Evolutionary conservation across 2,888 invertebrate species (phyloP).

Genomic region (Lissonota sp.): DNA sequence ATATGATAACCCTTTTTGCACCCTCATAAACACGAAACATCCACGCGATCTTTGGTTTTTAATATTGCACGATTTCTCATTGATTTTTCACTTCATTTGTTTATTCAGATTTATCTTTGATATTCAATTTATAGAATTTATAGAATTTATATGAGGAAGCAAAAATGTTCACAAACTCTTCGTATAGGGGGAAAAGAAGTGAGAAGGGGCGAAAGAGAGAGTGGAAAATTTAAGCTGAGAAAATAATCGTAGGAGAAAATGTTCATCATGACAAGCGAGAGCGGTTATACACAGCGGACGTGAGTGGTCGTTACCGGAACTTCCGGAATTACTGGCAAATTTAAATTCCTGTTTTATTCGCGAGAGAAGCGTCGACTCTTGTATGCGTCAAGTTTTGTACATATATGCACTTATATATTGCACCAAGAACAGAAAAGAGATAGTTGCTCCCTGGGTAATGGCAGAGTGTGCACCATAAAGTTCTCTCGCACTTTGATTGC

Average conservation of each 20-base stretch:
- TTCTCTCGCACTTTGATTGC: slow-evolving; percentile 13
- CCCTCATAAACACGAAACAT: neutral
- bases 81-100: too few relatives aligned
- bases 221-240: neutral
- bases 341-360: slow-evolving; percentile 56
- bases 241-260: slow-evolving; percentile 13
- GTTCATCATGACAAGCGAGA: neutral
- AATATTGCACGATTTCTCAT: too few relatives aligned
- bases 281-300: slow-evolving; percentile 19
- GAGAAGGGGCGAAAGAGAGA: slow-evolving; percentile 8
- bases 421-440: slow-evolving; percentile 30
- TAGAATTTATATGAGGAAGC: neutral
- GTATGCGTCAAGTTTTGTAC: neutral
- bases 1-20: slow-evolving; percentile 31
- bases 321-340: slow-evolving; percentile 60
- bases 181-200: neutral
- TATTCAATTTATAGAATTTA: too few relatives aligned
- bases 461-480: slow-evolving; percentile 23
- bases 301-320: slow-evolving; percentile 45
- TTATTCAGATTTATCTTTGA: too few relatives aligned
- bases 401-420: neutral
- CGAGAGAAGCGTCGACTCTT: neutral
- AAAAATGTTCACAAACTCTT: slow-evolving; percentile 2
- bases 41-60: too few relatives aligned
- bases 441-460: slow-evolving; percentile 19